A percentile compares a stretch with the other conserved stretches of the same genome.
These are phyloP conservation scores for Drosophila antonietae DNA, from an alignment of 2,888 invertebrate species.

Conservation along the genomic window DNA sequence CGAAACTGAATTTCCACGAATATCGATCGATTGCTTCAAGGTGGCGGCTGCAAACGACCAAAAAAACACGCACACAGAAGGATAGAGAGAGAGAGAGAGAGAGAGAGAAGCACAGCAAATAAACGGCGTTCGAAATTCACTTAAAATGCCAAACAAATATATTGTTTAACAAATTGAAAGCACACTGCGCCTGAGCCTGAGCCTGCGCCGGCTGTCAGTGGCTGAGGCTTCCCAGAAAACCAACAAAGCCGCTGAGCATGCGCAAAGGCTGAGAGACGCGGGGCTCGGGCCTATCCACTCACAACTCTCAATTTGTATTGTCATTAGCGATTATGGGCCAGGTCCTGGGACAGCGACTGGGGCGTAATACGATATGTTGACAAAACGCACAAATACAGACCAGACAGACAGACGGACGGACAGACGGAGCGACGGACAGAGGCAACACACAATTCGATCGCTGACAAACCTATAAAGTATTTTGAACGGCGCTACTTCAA, in stretches of 20 bases:
- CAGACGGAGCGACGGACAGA: constrained; percentile 18
- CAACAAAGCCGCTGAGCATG: constrained; percentile 58
- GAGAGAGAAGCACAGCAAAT: constrained; percentile 6
- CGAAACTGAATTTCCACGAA: constrained; percentile 49
- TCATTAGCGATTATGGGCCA: constrained; percentile 74
- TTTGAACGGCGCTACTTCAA: constrained; percentile 78
- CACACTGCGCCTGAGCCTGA: constrained; percentile 57
- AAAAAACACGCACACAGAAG: constrained; percentile 2
- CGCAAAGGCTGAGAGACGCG: constrained; percentile 9
- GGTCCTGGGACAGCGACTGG: constrained; percentile 38
- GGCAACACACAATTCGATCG: constrained; percentile 39
- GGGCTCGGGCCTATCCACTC: constrained; percentile 35
- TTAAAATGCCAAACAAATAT: constrained; percentile 66
- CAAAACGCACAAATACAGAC: constrained; percentile 61
- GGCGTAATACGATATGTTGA: constrained; percentile 78
- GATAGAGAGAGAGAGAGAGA: background rate
- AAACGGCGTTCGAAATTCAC: constrained; percentile 52
- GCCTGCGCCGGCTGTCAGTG: constrained; percentile 62
- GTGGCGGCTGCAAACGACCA: constrained; percentile 44
- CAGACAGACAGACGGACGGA: constrained; percentile 28
- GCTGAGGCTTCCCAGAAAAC: constrained; percentile 56
- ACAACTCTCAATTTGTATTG: constrained; percentile 75
- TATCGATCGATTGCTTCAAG: constrained; percentile 62
- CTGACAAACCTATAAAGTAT: constrained; percentile 78
- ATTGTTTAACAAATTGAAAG: constrained; percentile 69